phyloP scores from a whole-genome alignment of 2,888 invertebrate species.

The Diploptera punctata region DNA sequence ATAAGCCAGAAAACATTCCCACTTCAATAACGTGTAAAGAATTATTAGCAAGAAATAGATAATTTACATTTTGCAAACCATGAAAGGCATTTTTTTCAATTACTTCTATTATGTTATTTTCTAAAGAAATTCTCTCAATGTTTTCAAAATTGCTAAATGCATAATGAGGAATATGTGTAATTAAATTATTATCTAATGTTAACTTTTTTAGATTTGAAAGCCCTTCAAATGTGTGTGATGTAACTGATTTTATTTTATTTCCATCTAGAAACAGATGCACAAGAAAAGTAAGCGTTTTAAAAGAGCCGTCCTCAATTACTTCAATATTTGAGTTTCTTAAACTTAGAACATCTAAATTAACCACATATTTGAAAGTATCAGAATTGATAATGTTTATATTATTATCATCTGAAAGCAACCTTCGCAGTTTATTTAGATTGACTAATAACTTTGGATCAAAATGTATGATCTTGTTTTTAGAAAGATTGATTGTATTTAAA shows the following conservation, averaged over 20 bases:
- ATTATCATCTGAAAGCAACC: neutral
- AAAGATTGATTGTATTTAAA: neutral
- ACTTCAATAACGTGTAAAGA: neutral
- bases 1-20: neutral
- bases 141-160: neutral
- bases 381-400: neutral
- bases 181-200: neutral
- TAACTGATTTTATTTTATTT: neutral
- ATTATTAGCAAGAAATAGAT: neutral
- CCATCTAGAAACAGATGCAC: neutral
- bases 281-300: neutral
- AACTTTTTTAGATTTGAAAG: neutral
- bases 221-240: neutral
- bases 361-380: neutral
- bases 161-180: neutral
- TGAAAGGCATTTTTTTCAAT: neutral
- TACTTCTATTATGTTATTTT: neutral
- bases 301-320: neutral
- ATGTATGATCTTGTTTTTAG: neutral
- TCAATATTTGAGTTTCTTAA: neutral
- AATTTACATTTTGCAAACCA: neutral
- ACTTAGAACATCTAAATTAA: neutral
- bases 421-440: neutral
- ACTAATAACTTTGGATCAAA: neutral
- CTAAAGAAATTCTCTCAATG: neutral